Evolutionary conservation across 2,888 invertebrate species (phyloP).

Genomic region (Dione juno): DNA sequence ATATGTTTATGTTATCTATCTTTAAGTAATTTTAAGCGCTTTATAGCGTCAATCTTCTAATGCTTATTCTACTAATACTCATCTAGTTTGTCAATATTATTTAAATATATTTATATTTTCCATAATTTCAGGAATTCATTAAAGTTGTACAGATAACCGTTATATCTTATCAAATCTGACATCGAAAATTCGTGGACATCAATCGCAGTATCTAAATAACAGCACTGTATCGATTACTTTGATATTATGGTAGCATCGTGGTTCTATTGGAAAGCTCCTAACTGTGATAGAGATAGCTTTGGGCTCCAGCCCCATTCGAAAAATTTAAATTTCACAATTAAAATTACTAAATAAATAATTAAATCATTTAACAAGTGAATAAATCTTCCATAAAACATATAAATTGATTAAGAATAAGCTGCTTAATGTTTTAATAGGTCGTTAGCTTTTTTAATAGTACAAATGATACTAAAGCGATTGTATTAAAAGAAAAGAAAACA

Average conservation of each 20-base stretch:
- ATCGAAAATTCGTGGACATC: not conserved
- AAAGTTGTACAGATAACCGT: not conserved
- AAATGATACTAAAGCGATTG: constrained; percentile 2
- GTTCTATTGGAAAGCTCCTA: too few relatives aligned
- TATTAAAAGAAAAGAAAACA: not conserved
- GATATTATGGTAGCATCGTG: not conserved
- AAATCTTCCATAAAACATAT: not conserved
- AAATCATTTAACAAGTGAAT: not conserved
- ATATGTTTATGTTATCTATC: too few relatives aligned
- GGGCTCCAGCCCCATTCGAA: too few relatives aligned
- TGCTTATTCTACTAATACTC: too few relatives aligned
- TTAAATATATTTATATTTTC: not conserved
- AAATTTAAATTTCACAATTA: too few relatives aligned
- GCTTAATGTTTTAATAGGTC: not conserved
- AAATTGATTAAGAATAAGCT: not conserved
- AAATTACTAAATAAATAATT: not conserved
- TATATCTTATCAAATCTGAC: not conserved
- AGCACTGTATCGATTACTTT: not conserved
- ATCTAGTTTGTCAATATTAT: not conserved
- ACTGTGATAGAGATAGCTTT: too few relatives aligned
- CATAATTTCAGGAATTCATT: not conserved
- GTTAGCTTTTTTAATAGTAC: too few relatives aligned
- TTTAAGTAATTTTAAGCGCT: too few relatives aligned
- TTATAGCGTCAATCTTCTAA: too few relatives aligned
- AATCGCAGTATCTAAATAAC: not conserved